Conservation (phyloP, 64 coral and sea anemone species). For the Pocillopora verrucosa region DNA sequence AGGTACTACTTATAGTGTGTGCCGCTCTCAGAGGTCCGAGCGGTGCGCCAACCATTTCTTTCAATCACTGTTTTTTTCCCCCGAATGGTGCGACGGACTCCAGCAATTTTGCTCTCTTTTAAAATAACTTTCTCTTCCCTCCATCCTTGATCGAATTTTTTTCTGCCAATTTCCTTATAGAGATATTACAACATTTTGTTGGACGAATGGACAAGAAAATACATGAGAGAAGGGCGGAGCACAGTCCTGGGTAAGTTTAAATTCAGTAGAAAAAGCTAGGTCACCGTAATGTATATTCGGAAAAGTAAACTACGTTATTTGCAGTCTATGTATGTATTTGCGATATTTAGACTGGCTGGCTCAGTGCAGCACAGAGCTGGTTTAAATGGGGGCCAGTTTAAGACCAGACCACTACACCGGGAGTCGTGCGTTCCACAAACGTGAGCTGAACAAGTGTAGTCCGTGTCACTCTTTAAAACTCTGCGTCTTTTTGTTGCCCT, state of each 20-base stretch:
- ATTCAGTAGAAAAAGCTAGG: neutral
- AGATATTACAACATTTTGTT: constrained; percentile 89
- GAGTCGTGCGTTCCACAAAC: no score
- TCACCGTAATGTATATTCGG: neutral
- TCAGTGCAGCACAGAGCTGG: no score
- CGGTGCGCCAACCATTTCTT: no score
- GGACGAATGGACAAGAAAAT: constrained; percentile 97
- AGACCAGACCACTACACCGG: no score
- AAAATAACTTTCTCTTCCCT: neutral
- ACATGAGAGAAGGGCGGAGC: constrained; percentile 93
- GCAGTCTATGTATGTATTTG: neutral
- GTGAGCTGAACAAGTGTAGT: no score
- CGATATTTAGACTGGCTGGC: no score
- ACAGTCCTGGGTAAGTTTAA: constrained; percentile 72
- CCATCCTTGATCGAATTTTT: neutral
- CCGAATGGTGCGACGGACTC: no score
- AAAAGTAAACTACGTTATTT: no score
- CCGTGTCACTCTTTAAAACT: neutral
- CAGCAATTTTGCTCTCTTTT: neutral
- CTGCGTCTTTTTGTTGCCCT: neutral
- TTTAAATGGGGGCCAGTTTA: no score
- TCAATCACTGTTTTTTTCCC: no score
- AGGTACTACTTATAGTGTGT: no score
- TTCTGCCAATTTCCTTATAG: constrained; percentile 22
- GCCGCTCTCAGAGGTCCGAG: no score